phyloP scores from a whole-genome alignment of 2,888 invertebrate species.

The Carcina quercana region DNA sequence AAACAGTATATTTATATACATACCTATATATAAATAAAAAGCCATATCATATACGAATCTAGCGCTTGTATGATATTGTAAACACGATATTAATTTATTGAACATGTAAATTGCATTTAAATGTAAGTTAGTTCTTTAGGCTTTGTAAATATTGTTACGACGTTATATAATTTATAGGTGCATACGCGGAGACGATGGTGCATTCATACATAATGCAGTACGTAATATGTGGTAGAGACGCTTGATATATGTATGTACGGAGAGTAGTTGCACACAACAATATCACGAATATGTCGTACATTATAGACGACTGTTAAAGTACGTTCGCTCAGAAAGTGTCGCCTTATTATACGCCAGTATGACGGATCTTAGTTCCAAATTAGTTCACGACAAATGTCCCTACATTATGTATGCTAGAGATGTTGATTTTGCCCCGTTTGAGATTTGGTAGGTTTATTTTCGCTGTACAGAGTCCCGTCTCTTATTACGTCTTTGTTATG shows the following conservation, averaged over 20 bases:
- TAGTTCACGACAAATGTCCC: too few species aligned
- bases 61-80: slow-evolving; percentile 72
- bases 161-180: slow-evolving; percentile 75
- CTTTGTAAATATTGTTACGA: slow-evolving; percentile 75
- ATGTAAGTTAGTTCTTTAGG: slow-evolving; percentile 68
- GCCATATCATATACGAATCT: slow-evolving; percentile 69
- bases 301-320: slow-evolving; percentile 55
- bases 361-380: too few species aligned
- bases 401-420: too few species aligned
- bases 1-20: slow-evolving; percentile 58
- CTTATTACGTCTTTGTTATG: too few species aligned
- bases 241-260: slow-evolving; percentile 50
- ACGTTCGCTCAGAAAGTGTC: too few species aligned
- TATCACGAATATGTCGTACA: slow-evolving; percentile 41
- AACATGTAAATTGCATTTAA: slow-evolving; percentile 70
- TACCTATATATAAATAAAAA: slow-evolving; percentile 52
- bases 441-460: too few species aligned
- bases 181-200: slow-evolving; percentile 50
- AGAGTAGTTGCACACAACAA: slow-evolving; percentile 56
- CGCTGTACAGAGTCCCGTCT: too few species aligned
- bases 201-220: slow-evolving; percentile 51
- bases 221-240: slow-evolving; percentile 59
- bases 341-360: too few species aligned
- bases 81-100: slow-evolving; percentile 70
- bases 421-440: too few species aligned